Percentiles rank a stretch among this genome's conserved stretches.
Evolutionary conservation across 2,797 vertebrate species (phyloP).

Genomic region (Tachyglossus aculeatus): DNA sequence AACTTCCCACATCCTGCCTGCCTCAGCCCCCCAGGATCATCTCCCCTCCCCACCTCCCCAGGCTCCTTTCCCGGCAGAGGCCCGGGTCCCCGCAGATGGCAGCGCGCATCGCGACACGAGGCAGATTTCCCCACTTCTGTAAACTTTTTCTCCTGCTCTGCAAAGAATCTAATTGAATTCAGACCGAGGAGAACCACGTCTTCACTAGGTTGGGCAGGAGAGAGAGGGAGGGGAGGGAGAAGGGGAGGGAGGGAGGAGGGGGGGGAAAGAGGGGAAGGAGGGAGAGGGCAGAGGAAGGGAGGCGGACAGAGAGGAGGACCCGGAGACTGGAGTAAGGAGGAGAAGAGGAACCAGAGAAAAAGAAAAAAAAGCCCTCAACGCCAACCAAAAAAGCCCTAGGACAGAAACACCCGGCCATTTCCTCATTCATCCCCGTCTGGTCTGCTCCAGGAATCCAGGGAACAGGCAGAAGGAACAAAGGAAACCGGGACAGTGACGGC

Average conservation of each 20-base stretch:
- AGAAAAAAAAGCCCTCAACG: not conserved
- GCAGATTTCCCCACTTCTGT: constrained; percentile 18
- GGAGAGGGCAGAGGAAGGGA: constrained; percentile 32
- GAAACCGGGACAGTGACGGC: constrained; percentile 30
- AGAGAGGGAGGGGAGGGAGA: constrained; percentile 53
- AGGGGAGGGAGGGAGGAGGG: constrained; percentile 52
- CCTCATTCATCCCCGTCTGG: too few relatives aligned
- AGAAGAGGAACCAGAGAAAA: constrained; percentile 34
- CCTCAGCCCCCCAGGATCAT: too few relatives aligned
- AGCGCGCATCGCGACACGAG: constrained; percentile 50
- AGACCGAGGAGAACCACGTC: constrained; percentile 59
- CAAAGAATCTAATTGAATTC: constrained; percentile 67
- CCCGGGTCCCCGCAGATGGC: constrained; percentile 55
- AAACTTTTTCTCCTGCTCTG: not conserved
- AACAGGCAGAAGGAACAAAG: constrained; percentile 43
- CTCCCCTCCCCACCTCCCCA: not conserved
- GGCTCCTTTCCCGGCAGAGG: not conserved
- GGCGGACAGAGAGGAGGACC: constrained; percentile 36
- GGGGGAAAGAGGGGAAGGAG: not conserved
- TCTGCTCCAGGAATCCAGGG: constrained; percentile 25
- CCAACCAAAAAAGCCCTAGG: constrained; percentile 21
- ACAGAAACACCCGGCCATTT: constrained; percentile 21
- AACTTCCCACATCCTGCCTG: constrained; percentile 38
- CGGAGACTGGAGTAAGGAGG: constrained; percentile 59
- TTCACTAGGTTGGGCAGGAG: constrained; percentile 60